These are phyloP conservation scores for Pyxicephalus adspersus DNA, from an alignment of 2,113 vertebrate genomes.

Conservation along the genomic window DNA sequence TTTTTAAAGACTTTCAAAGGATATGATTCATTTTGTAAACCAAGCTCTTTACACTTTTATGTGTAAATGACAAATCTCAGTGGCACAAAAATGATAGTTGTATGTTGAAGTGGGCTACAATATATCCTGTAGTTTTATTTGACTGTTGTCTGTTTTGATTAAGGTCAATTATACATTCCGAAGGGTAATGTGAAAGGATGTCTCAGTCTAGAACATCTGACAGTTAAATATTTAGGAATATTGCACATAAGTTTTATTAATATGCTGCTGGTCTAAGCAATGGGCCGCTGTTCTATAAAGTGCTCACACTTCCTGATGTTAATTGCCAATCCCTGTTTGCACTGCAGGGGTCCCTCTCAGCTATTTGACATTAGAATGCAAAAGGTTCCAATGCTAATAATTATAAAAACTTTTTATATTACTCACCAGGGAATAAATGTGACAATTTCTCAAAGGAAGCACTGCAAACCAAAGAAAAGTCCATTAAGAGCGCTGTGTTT, in stretches of 20 bases:
- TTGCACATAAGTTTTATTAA: slow-evolving; percentile 42
- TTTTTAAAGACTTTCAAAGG: neutral
- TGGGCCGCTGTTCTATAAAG: slow-evolving; percentile 21
- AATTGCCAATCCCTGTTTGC: slow-evolving; percentile 44
- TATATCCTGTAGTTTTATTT: slow-evolving; percentile 47
- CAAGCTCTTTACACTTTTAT: slow-evolving; percentile 21
- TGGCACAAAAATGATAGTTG: slow-evolving; percentile 12
- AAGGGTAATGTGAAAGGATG: slow-evolving; percentile 50
- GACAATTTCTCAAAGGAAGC: slow-evolving; percentile 44
- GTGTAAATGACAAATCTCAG: slow-evolving; percentile 19
- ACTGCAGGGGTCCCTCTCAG: slow-evolving; percentile 45
- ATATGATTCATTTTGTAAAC: slow-evolving; percentile 7
- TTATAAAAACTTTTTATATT: slow-evolving; percentile 54
- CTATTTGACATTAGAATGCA: slow-evolving; percentile 40
- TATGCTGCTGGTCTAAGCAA: slow-evolving; percentile 5
- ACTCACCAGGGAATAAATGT: slow-evolving; percentile 47
- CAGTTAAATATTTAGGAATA: slow-evolving; percentile 45
- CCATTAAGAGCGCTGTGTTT: slow-evolving; percentile 48
- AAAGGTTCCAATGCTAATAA: slow-evolving; percentile 47
- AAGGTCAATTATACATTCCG: slow-evolving; percentile 49
- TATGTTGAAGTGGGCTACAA: slow-evolving; percentile 2
- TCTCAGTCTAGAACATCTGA: slow-evolving; percentile 45
- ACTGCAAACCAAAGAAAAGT: slow-evolving; percentile 45
- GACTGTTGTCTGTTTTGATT: slow-evolving; percentile 39
- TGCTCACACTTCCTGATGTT: slow-evolving; percentile 33